Conservation (phyloP, 2,888 invertebrate genomes). For the Folsomia manolachei region DNA sequence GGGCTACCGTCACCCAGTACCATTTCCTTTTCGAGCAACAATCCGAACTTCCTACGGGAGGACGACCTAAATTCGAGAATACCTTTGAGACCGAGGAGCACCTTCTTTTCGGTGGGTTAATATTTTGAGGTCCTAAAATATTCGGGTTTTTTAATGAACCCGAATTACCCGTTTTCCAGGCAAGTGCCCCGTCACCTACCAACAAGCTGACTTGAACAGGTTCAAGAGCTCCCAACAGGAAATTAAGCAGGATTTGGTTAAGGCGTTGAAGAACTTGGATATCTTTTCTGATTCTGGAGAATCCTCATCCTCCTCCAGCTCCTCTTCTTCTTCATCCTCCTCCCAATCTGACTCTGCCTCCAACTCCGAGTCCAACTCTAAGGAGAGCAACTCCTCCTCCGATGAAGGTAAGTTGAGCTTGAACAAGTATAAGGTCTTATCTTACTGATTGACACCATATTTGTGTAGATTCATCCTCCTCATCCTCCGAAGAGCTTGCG, state of each 20-base stretch:
- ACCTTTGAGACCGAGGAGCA: background rate
- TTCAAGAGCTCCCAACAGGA: background rate
- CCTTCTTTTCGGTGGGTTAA: background rate
- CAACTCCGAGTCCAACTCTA: conserved; percentile 7
- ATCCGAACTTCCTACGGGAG: background rate
- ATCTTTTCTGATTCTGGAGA: background rate
- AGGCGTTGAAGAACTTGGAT: background rate
- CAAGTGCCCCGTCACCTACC: background rate
- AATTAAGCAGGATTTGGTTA: background rate
- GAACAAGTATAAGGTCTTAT: too few relatives aligned
- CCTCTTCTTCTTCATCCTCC: conserved; percentile 20
- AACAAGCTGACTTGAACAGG: background rate
- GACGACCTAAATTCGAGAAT: conserved; percentile 5
- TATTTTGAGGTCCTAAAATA: background rate
- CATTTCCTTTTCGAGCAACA: conserved; percentile 11
- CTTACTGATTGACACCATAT: too few relatives aligned
- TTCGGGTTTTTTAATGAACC: too few relatives aligned
- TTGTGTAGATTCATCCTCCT: background rate
- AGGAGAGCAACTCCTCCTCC: background rate
- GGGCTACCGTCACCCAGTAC: conserved; percentile 11
- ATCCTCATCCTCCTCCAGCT: background rate
- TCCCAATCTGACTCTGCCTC: background rate
- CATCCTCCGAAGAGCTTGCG: background rate
- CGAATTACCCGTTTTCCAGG: background rate
- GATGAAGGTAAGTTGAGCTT: background rate